A percentile compares a stretch with the other conserved stretches of the same genome.
Evolutionary conservation across 2,888 invertebrate species (phyloP).

Genomic region (Scaptomyza flava): DNA sequence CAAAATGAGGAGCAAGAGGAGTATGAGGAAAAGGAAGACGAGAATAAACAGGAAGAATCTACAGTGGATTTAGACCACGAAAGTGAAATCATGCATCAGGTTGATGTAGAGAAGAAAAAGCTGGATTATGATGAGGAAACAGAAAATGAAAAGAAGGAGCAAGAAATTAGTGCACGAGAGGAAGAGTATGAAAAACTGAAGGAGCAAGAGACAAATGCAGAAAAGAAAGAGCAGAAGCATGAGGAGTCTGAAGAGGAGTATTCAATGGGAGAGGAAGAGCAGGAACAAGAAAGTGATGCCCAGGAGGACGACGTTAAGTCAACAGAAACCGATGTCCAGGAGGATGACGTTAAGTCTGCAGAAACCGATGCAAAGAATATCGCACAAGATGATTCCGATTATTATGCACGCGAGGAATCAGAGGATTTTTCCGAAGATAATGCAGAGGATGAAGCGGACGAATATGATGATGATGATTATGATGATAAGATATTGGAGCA

Average conservation of each 20-base stretch:
- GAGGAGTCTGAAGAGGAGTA: background rate
- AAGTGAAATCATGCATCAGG: too few species aligned
- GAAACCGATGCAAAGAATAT: background rate
- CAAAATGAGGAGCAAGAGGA: background rate
- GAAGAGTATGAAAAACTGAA: background rate
- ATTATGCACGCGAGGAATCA: background rate
- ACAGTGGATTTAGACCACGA: background rate
- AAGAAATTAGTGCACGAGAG: background rate
- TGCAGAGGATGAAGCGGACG: background rate
- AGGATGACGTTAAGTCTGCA: background rate
- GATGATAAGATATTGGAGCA: slow-evolving; percentile 9
- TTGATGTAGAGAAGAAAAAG: background rate
- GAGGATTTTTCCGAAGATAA: background rate
- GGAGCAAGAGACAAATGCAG: background rate
- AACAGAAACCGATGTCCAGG: background rate
- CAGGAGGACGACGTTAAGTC: background rate
- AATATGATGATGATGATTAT: slow-evolving; percentile 10
- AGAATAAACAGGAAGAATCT: background rate
- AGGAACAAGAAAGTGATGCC: background rate
- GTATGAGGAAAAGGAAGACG: background rate
- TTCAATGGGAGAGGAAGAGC: background rate
- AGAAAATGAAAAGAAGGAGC: background rate
- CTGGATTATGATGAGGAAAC: background rate
- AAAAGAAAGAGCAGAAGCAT: background rate
- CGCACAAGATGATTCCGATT: background rate